phyloP scores from a whole-genome alignment of 2,888 invertebrate species.

The Elmis aenea region DNA sequence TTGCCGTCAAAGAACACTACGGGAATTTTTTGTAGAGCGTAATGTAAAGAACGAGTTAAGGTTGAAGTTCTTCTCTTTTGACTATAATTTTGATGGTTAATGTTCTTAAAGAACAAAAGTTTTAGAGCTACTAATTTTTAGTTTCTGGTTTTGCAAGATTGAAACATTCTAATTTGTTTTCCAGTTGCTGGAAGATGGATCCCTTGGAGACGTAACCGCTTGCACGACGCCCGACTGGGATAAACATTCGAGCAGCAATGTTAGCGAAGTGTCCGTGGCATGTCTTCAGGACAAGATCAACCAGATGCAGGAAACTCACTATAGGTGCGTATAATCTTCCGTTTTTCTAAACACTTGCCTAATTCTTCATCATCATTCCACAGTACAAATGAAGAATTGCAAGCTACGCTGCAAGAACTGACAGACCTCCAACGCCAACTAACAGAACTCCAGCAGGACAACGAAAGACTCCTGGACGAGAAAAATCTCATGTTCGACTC shows the following conservation, averaged over 20 bases:
- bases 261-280: conserved; percentile 86
- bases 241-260: conserved; percentile 80
- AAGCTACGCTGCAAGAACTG: conserved; percentile 89
- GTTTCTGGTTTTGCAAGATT: too few relatives aligned
- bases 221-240: conserved; percentile 85
- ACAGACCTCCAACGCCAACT: conserved; percentile 85
- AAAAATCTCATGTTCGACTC: conserved; percentile 86
- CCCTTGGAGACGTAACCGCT: conserved; percentile 54
- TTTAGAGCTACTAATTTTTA: too few relatives aligned
- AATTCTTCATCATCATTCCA: too few relatives aligned
- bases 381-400: conserved; percentile 87
- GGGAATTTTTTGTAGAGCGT: too few relatives aligned
- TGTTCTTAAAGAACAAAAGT: too few relatives aligned
- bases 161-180: too few relatives aligned
- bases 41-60: too few relatives aligned
- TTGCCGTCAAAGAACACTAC: too few relatives aligned
- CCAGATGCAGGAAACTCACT: conserved; percentile 89
- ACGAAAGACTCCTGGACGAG: conserved; percentile 82
- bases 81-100: too few relatives aligned
- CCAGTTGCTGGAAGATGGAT: conserved; percentile 35
- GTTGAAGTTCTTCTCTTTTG: too few relatives aligned
- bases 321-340: conserved; percentile 50
- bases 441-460: conserved; percentile 81
- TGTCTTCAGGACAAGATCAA: conserved; percentile 90
- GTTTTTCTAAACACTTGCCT: too few relatives aligned